phyloP scores from a whole-genome alignment of 2,113 vertebrate species.

The Colistium nudipinnis region DNA sequence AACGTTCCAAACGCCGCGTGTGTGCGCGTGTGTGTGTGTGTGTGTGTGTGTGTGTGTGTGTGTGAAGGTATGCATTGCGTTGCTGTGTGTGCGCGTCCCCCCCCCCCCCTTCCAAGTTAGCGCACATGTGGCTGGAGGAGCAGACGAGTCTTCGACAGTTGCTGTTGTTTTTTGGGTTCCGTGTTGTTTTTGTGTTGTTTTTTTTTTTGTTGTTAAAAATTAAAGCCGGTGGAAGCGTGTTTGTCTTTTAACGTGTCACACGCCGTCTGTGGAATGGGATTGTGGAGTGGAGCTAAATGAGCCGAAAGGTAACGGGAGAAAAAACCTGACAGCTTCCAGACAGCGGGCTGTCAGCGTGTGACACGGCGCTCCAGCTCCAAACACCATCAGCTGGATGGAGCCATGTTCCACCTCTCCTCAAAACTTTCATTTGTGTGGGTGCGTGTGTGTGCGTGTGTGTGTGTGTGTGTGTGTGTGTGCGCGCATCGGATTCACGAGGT shows the following conservation, averaged over 20 bases:
- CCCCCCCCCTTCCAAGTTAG: slow-evolving; percentile 5
- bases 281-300: slow-evolving; percentile 30
- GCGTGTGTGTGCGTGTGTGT: background rate
- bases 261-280: slow-evolving; percentile 23
- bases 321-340: slow-evolving; percentile 21
- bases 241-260: slow-evolving; percentile 26
- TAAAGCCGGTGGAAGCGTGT: slow-evolving; percentile 3
- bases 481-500: background rate
- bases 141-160: slow-evolving; percentile 24
- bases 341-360: slow-evolving; percentile 1
- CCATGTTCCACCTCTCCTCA: slow-evolving; percentile 8
- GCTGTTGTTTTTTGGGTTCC: slow-evolving; percentile 16
- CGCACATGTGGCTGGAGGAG: slow-evolving; percentile 2
- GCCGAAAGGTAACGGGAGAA: slow-evolving; percentile 27
- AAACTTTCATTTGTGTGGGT: background rate
- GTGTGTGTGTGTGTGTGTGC: background rate
- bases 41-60: slow-evolving; percentile 1
- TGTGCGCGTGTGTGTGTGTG: background rate
- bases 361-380: background rate
- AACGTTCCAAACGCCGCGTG: slow-evolving; percentile 26
- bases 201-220: slow-evolving; percentile 22
- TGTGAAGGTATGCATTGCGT: background rate
- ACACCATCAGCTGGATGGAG: background rate
- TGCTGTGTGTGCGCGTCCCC: background rate
- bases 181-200: slow-evolving; percentile 24